Percentiles rank a stretch among this genome's conserved stretches.
Evolutionary conservation across 2,888 invertebrate genomes (phyloP).

Genomic region (Caenorhabditis doughertyi): DNA sequence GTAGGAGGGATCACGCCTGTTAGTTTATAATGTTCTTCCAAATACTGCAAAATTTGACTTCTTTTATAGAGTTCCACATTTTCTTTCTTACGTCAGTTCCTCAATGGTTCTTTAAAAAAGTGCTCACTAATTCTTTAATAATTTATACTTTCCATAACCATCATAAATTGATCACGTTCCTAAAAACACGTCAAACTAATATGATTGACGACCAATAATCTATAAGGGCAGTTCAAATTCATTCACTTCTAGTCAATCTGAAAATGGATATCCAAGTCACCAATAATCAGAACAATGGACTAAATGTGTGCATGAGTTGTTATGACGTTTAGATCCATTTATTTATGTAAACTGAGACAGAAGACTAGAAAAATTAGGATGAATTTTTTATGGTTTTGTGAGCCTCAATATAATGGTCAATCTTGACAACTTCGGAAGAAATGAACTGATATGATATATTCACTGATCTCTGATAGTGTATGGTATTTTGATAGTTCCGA

Average conservation of each 20-base stretch:
- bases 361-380: too few relatives aligned
- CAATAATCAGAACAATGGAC: constrained; percentile 32
- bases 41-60: too few relatives aligned
- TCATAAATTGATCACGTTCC: constrained; percentile 6
- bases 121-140: neutral
- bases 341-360: neutral
- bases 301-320: constrained; percentile 5
- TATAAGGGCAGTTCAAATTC: constrained; percentile 16
- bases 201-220: constrained; percentile 13
- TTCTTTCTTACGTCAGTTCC: constrained; percentile 8
- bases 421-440: too few relatives aligned
- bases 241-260: constrained; percentile 10
- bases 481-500: too few relatives aligned
- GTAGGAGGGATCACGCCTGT: too few relatives aligned
- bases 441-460: too few relatives aligned
- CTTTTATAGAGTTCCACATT: too few relatives aligned
- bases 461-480: too few relatives aligned
- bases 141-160: neutral
- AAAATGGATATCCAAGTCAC: constrained; percentile 8
- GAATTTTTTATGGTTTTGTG: too few relatives aligned
- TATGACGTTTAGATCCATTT: constrained; percentile 9
- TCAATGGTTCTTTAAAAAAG: neutral
- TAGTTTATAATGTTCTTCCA: neutral
- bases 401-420: too few relatives aligned
- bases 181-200: constrained; percentile 3